Percentiles rank a stretch among this genome's conserved stretches.
These are phyloP conservation scores for Vireo altiloquus DNA, from an alignment of 2,113 vertebrate species.

Conservation along the genomic window DNA sequence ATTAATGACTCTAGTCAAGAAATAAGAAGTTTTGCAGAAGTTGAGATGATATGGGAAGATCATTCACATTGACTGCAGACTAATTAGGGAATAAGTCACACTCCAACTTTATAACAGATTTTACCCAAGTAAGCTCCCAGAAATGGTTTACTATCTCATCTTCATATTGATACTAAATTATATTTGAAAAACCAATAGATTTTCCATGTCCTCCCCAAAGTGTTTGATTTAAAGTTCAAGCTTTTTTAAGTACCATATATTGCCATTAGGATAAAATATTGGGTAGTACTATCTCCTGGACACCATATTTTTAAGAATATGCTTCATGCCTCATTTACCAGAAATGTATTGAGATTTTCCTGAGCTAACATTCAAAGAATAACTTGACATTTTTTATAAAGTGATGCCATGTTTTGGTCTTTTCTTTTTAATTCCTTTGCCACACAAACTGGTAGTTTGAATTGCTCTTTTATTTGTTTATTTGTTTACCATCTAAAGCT, in stretches of 20 bases:
- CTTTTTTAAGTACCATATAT: constrained; percentile 12
- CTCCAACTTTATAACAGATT: background rate
- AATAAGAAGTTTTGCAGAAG: background rate
- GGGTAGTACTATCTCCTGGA: constrained; percentile 2
- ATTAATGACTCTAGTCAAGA: background rate
- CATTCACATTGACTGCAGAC: background rate
- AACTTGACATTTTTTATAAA: constrained; percentile 48
- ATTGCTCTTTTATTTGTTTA: background rate
- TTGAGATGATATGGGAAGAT: background rate
- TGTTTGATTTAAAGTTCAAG: constrained; percentile 56
- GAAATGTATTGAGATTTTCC: constrained; percentile 59
- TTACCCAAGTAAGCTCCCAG: background rate
- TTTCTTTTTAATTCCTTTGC: constrained; percentile 1
- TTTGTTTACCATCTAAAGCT: background rate
- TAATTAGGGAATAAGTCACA: background rate
- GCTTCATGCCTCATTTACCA: constrained; percentile 62
- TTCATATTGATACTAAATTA: background rate
- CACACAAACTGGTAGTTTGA: background rate
- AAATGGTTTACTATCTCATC: background rate
- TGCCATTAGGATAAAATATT: constrained; percentile 58
- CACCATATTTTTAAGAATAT: constrained; percentile 49
- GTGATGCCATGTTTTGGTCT: background rate
- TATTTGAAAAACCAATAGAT: constrained; percentile 10
- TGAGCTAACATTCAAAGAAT: constrained; percentile 43
- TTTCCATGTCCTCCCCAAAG: background rate